phyloP scores from a whole-genome alignment of 2,797 vertebrate genomes.

The Lutjanus campechanus region DNA sequence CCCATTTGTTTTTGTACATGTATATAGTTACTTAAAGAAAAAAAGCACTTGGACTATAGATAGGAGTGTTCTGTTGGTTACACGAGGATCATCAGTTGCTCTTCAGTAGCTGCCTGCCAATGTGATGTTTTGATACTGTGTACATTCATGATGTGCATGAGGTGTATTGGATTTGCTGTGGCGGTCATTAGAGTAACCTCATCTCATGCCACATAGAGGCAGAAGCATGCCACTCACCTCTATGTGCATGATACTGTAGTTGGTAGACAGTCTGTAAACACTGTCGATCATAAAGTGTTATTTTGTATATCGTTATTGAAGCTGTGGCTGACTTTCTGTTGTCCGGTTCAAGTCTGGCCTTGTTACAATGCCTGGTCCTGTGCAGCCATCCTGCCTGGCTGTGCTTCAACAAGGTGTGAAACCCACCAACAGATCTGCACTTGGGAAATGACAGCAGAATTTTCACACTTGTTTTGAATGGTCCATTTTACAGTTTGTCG shows the following conservation, averaged over 20 bases:
- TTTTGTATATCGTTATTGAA: constrained; percentile 72
- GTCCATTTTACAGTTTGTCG: constrained; percentile 46
- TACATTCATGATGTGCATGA: constrained; percentile 78
- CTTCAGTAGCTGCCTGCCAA: constrained; percentile 73
- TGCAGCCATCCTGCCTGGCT: constrained; percentile 27
- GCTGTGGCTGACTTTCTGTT: constrained; percentile 41
- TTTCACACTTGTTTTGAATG: constrained; percentile 35
- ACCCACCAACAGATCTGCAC: constrained; percentile 20
- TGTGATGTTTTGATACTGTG: constrained; percentile 77
- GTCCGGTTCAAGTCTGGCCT: constrained; percentile 28
- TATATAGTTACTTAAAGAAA: constrained; percentile 38
- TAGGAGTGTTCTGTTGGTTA: constrained; percentile 60
- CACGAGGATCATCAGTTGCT: constrained; percentile 63
- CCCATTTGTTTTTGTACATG: constrained; percentile 65
- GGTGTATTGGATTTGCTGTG: constrained; percentile 73
- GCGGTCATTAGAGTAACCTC: constrained; percentile 57
- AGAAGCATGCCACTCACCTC: constrained; percentile 75
- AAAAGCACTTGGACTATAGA: constrained; percentile 71
- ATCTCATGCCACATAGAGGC: constrained; percentile 61
- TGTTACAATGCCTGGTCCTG: constrained; percentile 31
- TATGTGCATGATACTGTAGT: constrained; percentile 70
- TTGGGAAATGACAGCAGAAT: constrained; percentile 25
- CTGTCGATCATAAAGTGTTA: constrained; percentile 69
- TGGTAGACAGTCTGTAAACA: constrained; percentile 63
- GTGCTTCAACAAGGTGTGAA: constrained; percentile 39